Conservation (phyloP, 2,113 vertebrate genomes). For the Cynopterus brachyotis region DNA sequence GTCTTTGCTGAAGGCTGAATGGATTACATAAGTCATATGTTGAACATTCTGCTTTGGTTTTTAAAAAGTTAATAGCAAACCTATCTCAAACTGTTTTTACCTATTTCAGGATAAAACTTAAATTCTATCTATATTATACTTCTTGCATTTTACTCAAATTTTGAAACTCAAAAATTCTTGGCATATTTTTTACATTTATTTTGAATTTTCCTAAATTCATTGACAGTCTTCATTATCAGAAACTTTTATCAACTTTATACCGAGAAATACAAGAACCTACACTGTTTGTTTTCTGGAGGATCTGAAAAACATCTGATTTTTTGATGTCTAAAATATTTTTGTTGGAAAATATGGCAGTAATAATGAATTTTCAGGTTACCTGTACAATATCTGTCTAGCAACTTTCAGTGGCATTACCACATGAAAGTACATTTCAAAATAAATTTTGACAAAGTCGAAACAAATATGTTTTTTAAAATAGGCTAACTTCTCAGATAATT, state of each 20-base stretch:
- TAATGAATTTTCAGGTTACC: neutral
- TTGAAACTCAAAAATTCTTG: neutral
- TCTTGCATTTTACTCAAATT: neutral
- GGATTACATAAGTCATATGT: neutral
- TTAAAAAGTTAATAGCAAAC: neutral
- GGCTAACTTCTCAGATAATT: constrained; percentile 28
- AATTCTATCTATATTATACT: neutral
- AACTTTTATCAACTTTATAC: neutral
- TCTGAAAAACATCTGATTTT: neutral
- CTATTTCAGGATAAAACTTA: neutral
- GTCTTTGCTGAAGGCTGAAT: neutral
- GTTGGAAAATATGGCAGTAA: neutral
- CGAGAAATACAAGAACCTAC: neutral
- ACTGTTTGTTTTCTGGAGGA: neutral
- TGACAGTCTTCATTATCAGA: neutral
- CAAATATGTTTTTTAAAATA: neutral
- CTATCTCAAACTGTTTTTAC: neutral
- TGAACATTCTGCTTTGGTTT: neutral
- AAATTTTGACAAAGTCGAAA: constrained; percentile 3
- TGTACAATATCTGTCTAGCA: neutral
- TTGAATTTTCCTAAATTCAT: neutral
- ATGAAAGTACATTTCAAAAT: constrained; percentile 20
- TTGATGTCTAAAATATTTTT: neutral
- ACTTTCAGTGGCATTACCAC: neutral
- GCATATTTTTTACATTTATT: neutral